Base-by-base conservation (phyloP, 2,797 vertebrate genomes). In the Brotula barbata region DNA sequence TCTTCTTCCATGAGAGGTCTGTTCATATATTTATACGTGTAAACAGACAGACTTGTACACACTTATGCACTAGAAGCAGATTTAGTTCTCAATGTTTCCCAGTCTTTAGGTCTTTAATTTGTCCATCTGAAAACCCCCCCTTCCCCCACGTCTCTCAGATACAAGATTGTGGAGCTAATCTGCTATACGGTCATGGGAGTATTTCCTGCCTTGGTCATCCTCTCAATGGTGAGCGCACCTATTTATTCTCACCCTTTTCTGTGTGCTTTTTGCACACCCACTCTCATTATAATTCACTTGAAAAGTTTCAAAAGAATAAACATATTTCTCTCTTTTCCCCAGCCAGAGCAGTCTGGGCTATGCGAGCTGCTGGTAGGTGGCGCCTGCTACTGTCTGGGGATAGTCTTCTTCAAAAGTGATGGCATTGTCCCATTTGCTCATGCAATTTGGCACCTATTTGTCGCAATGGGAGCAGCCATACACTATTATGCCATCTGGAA, bases 401-500 rank as follows among this genome's bases (percentile, higher is more conserved):
- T 94, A 56, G 85, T 97, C 75, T 98, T 98, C 91, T 98, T 98
- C 89, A 97, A 96, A 71, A 98, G 96, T 0, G 96, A 98, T 0
- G 95, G 96, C 45, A 91, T 95, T 58, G 94, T 97, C 60, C 96
- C 96, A 11, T 98, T 98, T 0, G 95, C 95, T 57, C 96, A 98
- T 0, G 95, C 96, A 85, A 98, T 98, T 80, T 98, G 96, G 96
- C 96, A 98, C 75, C 90, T 98, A 73, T 97, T 98, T 2, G 96
- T 98, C 55, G 95, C 93, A 11, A 90, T 93, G 1, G 96, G 95
- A 80, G 95, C 96, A 13, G 92, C 92, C 44, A 88, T 94, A 71
- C 96, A 97, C 84, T 98, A 97, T 91, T 98, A 95, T 0, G 96
- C 96, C 90, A 96, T 96, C 84, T 97, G 95, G 95, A 95, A 91